These are phyloP conservation scores for Cantharis lateralis DNA, from an alignment of 2,888 invertebrate species.

Conservation along the genomic window DNA sequence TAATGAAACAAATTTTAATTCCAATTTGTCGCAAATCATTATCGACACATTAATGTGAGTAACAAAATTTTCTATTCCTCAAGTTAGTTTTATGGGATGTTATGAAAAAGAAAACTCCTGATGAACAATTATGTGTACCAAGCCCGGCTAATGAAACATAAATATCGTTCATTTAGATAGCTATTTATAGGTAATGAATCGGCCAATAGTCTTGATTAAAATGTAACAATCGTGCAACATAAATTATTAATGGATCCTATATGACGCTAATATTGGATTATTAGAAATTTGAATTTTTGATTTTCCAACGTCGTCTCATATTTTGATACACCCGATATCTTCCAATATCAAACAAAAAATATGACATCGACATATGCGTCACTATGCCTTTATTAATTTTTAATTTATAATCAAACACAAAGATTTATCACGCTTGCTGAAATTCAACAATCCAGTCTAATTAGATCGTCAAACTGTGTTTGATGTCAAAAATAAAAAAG, in stretches of 20 bases:
- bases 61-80: not conserved
- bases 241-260: not conserved
- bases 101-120: not conserved
- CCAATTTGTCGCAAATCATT: not conserved
- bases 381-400: not conserved
- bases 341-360: not conserved
- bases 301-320: not conserved
- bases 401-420: not conserved
- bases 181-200: not conserved
- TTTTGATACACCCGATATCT: not conserved
- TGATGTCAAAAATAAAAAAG: not conserved
- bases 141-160: not conserved
- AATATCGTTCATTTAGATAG: not conserved
- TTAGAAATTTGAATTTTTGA: not conserved
- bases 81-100: not conserved
- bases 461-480: not conserved
- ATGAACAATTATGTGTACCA: not conserved
- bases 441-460: not conserved
- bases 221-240: not conserved
- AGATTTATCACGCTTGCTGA: not conserved
- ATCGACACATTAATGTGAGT: not conserved
- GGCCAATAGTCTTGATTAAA: not conserved
- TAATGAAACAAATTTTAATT: not conserved
- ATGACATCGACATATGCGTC: not conserved
- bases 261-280: not conserved